Conservation (phyloP, 1,140 invertebrate genomes). For the Heliconius himera region DNA sequence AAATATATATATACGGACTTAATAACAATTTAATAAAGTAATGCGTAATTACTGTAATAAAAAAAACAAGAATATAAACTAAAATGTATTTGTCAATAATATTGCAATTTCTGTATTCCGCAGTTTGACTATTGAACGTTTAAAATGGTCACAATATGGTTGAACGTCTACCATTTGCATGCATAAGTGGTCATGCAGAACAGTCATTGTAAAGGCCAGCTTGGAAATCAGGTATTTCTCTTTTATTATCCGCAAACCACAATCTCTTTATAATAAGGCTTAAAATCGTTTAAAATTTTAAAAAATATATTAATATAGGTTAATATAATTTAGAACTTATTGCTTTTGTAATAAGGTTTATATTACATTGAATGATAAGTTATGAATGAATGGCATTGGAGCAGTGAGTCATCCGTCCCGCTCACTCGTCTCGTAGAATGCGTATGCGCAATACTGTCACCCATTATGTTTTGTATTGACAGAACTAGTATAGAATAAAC, state of each 20-base stretch:
- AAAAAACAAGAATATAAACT: not conserved
- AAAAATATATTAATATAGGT: not conserved
- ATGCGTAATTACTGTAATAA: not conserved
- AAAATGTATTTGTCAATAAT: not conserved
- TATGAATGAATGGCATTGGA: conserved; percentile 69
- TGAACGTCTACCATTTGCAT: conserved; percentile 32
- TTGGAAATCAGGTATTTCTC: conserved; percentile 27
- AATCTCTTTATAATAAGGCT: conserved; percentile 32
- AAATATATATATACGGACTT: no score
- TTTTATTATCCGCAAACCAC: conserved; percentile 25
- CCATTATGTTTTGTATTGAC: conserved; percentile 44
- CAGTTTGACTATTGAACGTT: not conserved
- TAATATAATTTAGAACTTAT: conserved; percentile 27
- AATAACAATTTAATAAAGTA: not conserved
- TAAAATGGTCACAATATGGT: conserved; percentile 8
- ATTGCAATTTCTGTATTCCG: not conserved
- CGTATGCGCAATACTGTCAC: conserved; percentile 59
- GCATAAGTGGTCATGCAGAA: conserved; percentile 28
- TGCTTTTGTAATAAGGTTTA: not conserved
- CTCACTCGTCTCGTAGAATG: conserved; percentile 56
- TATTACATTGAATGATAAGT: conserved; percentile 9
- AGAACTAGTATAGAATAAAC: conserved; percentile 51
- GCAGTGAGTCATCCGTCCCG: conserved; percentile 67
- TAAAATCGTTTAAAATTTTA: conserved; percentile 24
- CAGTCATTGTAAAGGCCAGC: conserved; percentile 32